A percentile compares a stretch with the other conserved stretches of the same genome.
Evolutionary conservation across 2,113 vertebrate species (phyloP).

Genomic region (Sapayoa aenigma): DNA sequence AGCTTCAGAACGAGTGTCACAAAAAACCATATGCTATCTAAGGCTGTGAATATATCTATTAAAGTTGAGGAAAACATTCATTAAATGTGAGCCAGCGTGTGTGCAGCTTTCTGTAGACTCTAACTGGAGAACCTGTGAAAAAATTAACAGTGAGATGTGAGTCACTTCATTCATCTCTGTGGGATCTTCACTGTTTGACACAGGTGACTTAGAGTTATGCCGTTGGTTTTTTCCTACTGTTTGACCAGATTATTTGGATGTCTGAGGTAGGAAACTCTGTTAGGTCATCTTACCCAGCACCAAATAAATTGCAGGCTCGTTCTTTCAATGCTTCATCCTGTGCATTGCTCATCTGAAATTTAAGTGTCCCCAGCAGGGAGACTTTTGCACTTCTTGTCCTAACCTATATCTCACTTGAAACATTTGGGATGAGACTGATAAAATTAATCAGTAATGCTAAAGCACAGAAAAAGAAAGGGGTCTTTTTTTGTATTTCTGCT

Average conservation of each 20-base stretch:
- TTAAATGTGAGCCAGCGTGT: not conserved
- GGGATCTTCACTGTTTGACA: not conserved
- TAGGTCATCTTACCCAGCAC: not conserved
- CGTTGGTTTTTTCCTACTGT: not conserved
- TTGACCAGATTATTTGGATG: not conserved
- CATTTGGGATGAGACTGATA: not conserved
- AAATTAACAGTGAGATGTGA: not conserved
- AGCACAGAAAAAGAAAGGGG: not conserved
- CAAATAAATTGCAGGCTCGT: not conserved
- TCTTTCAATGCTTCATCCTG: not conserved
- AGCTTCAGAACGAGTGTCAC: not conserved
- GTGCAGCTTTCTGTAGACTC: not conserved
- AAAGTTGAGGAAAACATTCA: not conserved
- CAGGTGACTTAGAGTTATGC: not conserved
- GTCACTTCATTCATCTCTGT: not conserved
- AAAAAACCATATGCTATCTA: not conserved
- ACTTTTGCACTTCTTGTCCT: not conserved
- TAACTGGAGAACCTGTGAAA: not conserved
- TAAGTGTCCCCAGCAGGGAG: not conserved
- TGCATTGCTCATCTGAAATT: not conserved
- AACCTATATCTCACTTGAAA: not conserved
- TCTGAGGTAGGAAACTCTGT: not conserved
- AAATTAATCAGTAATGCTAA: not conserved
- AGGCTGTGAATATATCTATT: not conserved
- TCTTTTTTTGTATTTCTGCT: not conserved